phyloP scores from a whole-genome alignment of 2,888 invertebrate species.

The Drosophila putrida region DNA sequence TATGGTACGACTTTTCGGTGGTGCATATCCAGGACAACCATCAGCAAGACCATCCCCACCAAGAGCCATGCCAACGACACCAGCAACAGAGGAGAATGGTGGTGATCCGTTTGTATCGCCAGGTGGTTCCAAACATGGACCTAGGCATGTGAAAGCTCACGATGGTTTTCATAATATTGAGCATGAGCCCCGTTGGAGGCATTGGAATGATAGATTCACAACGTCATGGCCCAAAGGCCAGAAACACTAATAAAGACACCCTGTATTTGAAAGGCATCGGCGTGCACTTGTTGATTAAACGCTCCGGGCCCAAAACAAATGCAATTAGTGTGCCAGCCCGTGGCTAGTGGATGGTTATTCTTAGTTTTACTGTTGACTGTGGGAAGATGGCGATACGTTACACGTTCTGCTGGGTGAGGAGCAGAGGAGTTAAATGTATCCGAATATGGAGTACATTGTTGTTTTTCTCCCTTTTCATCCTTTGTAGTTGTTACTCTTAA shows the following conservation, averaged over 20 bases:
- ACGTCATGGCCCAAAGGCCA: neutral
- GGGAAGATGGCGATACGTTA: constrained; percentile 1
- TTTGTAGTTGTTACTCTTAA: neutral
- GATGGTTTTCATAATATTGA: constrained; percentile 58
- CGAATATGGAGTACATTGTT: neutral
- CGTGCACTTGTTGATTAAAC: constrained; percentile 40
- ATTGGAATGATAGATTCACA: constrained; percentile 59
- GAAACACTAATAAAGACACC: constrained; percentile 26
- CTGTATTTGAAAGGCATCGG: constrained; percentile 20
- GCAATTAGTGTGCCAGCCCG: constrained; percentile 26
- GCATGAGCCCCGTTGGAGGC: constrained; percentile 36
- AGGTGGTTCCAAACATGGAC: neutral
- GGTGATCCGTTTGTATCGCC: constrained; percentile 36
- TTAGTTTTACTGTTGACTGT: constrained; percentile 2
- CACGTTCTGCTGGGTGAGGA: constrained; percentile 3
- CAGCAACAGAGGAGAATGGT: constrained; percentile 28
- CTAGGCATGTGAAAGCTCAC: constrained; percentile 46
- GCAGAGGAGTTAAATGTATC: neutral
- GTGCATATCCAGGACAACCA: too few relatives aligned
- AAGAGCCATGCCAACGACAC: too few relatives aligned
- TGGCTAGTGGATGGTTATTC: constrained; percentile 1
- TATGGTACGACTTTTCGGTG: too few relatives aligned
- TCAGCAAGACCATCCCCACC: too few relatives aligned
- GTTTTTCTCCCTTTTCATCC: neutral
- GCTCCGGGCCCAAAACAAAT: constrained; percentile 31